A percentile compares a stretch with the other conserved stretches of the same genome.
Conservation (phyloP, 2,797 vertebrate genomes). For the Parambassis ranga region DNA sequence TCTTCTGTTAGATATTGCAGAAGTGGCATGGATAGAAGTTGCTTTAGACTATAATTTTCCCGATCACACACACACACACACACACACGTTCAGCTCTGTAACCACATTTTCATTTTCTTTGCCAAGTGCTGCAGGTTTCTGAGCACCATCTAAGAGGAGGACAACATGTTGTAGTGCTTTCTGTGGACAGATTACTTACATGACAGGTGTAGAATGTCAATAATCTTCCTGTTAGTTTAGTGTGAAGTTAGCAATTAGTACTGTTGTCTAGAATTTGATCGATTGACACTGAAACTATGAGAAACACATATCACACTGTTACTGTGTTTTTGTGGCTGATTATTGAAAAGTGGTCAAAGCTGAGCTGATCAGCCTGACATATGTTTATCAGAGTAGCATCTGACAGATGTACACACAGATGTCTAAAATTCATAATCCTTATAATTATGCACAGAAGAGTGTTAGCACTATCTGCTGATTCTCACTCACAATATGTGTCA, state of each 20-base stretch:
- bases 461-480: not conserved
- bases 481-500: not conserved
- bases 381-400: not conserved
- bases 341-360: not conserved
- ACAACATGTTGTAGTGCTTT: too few species aligned
- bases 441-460: not conserved
- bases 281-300: not conserved
- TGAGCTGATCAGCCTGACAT: not conserved
- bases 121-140: not conserved
- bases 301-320: not conserved
- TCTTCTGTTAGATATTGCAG: slow-evolving; percentile 33
- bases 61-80: too few species aligned
- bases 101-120: not conserved
- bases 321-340: not conserved
- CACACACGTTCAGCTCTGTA: not conserved
- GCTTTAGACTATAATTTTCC: too few species aligned
- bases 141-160: not conserved
- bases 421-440: not conserved
- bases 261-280: not conserved
- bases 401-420: not conserved
- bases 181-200: too few species aligned
- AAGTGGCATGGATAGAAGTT: slow-evolving; percentile 34
- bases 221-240: not conserved
- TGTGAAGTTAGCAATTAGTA: not conserved
- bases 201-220: too few species aligned